Conservation (phyloP, 2,888 invertebrate genomes). For the Osmoderma eremita region DNA sequence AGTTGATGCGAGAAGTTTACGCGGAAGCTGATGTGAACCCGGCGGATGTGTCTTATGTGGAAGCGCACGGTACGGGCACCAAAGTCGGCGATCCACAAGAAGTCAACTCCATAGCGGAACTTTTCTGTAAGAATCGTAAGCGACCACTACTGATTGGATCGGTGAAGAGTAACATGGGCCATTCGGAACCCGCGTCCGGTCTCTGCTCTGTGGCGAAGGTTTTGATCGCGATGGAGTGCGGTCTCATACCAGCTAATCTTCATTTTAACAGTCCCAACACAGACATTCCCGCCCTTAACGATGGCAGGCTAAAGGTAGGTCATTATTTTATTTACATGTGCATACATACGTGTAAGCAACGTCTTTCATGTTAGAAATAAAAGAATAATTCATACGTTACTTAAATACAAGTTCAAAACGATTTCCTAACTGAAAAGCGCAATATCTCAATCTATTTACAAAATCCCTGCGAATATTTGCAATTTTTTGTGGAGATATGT, state of each 20-base stretch:
- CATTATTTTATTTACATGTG: no score
- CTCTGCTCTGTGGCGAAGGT: slow-evolving; percentile 92
- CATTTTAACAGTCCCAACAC: slow-evolving; percentile 89
- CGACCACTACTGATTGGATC: slow-evolving; percentile 91
- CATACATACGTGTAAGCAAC: no score
- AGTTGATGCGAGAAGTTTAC: slow-evolving; percentile 87
- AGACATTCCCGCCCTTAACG: slow-evolving; percentile 89
- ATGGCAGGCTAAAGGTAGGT: slow-evolving; percentile 84
- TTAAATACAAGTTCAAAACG: no score
- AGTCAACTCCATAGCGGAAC: slow-evolving; percentile 91
- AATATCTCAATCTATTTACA: no score
- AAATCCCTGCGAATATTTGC: no score
- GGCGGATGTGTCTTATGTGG: slow-evolving; percentile 86
- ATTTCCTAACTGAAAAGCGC: no score
- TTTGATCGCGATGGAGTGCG: slow-evolving; percentile 91
- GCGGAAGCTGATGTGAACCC: slow-evolving; percentile 85
- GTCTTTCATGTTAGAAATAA: no score
- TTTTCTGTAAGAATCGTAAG: slow-evolving; percentile 85
- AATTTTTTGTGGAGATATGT: no score
- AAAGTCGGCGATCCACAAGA: slow-evolving; percentile 99
- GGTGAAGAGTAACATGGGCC: slow-evolving; percentile 99
- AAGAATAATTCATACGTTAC: no score
- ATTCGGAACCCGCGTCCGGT: slow-evolving; percentile 94
- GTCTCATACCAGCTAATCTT: slow-evolving; percentile 89
- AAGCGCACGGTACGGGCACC: slow-evolving; percentile 98